phyloP scores from a whole-genome alignment of 2,797 vertebrate species.

The Coilia nasus region DNA sequence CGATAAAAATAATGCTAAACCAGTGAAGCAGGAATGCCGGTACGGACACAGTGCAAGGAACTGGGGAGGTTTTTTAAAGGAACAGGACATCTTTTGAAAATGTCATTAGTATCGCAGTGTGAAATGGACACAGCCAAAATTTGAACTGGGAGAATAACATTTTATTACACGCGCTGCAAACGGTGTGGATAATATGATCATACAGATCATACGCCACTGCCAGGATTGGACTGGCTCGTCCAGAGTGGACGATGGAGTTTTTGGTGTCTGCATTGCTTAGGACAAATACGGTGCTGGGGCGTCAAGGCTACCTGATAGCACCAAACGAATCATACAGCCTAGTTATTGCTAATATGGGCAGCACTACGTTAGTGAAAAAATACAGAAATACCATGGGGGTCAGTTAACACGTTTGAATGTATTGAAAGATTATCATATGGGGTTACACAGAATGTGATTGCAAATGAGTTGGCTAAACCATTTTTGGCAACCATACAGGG shows the following conservation, averaged over 20 bases:
- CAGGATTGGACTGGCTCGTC: background rate
- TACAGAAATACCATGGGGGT: background rate
- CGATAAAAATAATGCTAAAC: constrained; percentile 70
- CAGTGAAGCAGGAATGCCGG: constrained; percentile 54
- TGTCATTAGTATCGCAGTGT: background rate
- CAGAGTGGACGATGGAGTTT: background rate
- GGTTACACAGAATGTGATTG: background rate
- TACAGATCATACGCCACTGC: background rate
- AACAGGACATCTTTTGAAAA: constrained; percentile 49
- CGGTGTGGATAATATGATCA: background rate
- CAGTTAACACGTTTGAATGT: background rate
- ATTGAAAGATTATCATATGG: background rate
- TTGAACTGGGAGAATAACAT: background rate
- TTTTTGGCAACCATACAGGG: background rate
- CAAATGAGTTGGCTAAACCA: background rate
- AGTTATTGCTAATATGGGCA: background rate
- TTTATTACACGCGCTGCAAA: background rate
- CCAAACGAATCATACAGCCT: background rate
- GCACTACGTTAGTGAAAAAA: background rate
- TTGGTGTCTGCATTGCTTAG: background rate
- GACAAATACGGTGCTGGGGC: background rate
- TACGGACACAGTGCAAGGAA: constrained; percentile 38
- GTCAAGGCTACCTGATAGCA: background rate
- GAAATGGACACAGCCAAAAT: background rate
- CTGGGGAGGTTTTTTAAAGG: constrained; percentile 67